Evolutionary conservation across 2,797 vertebrate genomes (phyloP).

Genomic region (Hemitrygon akajei): DNA sequence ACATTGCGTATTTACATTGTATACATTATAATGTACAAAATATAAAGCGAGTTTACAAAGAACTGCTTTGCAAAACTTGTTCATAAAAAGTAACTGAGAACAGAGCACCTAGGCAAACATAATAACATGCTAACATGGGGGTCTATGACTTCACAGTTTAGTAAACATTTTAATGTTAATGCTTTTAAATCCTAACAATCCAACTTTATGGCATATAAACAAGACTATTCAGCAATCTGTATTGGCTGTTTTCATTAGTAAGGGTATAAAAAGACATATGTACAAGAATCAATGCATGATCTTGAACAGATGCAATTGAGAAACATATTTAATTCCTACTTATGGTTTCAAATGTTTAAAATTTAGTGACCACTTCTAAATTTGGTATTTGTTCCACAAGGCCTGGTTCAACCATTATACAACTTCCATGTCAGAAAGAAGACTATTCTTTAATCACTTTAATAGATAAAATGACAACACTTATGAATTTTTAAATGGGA

Average conservation of each 20-base stretch:
- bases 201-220: slow-evolving; percentile 35
- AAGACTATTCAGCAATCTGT: slow-evolving; percentile 36
- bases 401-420: not conserved
- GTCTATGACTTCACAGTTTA: slow-evolving; percentile 37
- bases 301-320: not conserved
- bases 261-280: not conserved
- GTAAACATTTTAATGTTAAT: slow-evolving; percentile 36
- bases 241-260: slow-evolving; percentile 18
- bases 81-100: slow-evolving; percentile 37
- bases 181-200: slow-evolving; percentile 37
- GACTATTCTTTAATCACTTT: not conserved
- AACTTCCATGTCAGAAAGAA: not conserved
- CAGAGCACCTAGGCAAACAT: slow-evolving; percentile 38
- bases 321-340: not conserved
- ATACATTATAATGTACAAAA: slow-evolving; percentile 54
- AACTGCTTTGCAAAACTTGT: slow-evolving; percentile 38
- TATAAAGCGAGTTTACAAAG: slow-evolving; percentile 53
- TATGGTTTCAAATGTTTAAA: not conserved
- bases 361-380: not conserved
- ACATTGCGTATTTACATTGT: slow-evolving; percentile 44
- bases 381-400: not conserved
- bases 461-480: not conserved
- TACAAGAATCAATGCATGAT: not conserved
- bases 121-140: slow-evolving; percentile 36
- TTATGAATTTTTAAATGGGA: not conserved